These are phyloP conservation scores for Ametastegia equiseti DNA, from an alignment of 2,888 invertebrate species.

Conservation along the genomic window DNA sequence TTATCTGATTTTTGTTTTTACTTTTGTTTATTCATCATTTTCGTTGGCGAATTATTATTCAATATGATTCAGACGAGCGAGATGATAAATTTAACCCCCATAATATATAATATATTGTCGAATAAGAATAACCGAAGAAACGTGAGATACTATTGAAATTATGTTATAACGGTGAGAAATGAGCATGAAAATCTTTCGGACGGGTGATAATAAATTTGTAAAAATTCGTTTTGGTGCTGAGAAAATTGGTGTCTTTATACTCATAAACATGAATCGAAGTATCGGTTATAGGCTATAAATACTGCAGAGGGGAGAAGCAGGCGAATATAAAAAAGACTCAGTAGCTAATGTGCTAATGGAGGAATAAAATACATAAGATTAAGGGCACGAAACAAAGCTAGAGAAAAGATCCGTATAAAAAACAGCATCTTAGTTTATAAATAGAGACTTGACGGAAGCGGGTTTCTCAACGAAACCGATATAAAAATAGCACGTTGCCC, in stretches of 20 bases:
- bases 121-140: neutral
- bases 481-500: conserved; percentile 65
- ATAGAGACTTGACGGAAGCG: conserved; percentile 66
- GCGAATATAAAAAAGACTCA: neutral
- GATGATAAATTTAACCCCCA: neutral
- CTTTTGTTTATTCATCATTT: too few relatives aligned
- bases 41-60: too few relatives aligned
- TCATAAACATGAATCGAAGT: conserved; percentile 12
- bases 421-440: conserved; percentile 56
- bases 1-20: too few relatives aligned
- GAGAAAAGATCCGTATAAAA: conserved; percentile 9
- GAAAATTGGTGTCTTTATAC: neutral
- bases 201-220: neutral
- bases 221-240: neutral
- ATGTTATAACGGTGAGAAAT: neutral
- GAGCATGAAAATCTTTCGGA: neutral
- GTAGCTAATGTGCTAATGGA: conserved; percentile 8
- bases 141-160: neutral
- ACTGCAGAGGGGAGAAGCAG: neutral
- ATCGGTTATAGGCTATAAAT: neutral
- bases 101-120: neutral
- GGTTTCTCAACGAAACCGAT: conserved; percentile 63
- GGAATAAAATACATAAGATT: conserved; percentile 31
- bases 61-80: neutral
- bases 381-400: conserved; percentile 15